Evolutionary conservation across 2,113 vertebrate species (phyloP).

Genomic region (Centropus unirufus): DNA sequence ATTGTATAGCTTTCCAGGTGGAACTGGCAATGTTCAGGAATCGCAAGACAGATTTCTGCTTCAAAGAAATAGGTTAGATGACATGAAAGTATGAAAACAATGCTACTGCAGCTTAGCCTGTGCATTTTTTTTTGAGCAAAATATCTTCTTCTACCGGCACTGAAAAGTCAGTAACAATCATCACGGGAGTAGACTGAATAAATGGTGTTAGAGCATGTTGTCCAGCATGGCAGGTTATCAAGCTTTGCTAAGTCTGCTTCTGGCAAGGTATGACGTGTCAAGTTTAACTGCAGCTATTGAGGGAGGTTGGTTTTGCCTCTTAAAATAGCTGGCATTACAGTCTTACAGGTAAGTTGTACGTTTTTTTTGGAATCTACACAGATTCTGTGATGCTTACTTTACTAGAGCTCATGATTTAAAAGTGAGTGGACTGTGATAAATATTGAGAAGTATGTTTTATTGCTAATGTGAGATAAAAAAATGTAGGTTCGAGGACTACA

Average conservation of each 20-base stretch:
- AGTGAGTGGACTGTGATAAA: background rate
- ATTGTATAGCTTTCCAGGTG: background rate
- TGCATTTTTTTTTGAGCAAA: background rate
- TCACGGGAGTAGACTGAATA: background rate
- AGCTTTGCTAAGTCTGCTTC: background rate
- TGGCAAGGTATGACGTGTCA: background rate
- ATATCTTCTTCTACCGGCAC: background rate
- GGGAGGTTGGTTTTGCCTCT: background rate
- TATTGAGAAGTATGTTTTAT: background rate
- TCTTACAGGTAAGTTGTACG: background rate
- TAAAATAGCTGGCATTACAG: background rate
- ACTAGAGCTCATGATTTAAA: background rate
- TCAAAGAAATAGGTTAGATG: background rate
- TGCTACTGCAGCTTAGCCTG: background rate
- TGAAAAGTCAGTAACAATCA: background rate
- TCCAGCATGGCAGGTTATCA: background rate
- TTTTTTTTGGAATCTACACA: background rate
- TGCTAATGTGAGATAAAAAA: background rate
- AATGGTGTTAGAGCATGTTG: background rate
- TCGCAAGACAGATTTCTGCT: background rate
- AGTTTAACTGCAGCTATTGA: background rate
- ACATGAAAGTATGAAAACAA: background rate
- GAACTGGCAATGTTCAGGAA: background rate
- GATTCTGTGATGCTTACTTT: background rate
- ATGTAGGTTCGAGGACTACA: background rate